Evolutionary conservation across 2,888 invertebrate genomes (phyloP), one percentile per base, ranked within the genome.

Genomic region (Cheilosia urbana): DNA sequence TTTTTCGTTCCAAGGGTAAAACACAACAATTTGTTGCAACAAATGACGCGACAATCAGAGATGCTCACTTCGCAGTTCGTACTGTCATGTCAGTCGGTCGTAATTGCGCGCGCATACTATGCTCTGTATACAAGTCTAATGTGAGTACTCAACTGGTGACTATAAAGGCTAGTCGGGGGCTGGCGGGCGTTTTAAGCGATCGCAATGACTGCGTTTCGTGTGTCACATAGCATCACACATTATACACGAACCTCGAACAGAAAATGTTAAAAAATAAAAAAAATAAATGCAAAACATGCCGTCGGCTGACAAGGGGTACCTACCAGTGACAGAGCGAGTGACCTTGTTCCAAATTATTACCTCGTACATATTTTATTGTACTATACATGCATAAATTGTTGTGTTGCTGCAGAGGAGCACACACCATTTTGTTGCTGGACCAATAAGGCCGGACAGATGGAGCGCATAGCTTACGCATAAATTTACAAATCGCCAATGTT

Each of bases 291-390:
- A 51, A 65, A 57, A 57, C 34, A 40, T 7, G 37, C 9, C 40
- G n/a, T 63, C 53, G 63, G 30, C 27, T 57, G 17, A 55, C 21
- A 63, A 55, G 68, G 83, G 69, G 79, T 69, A 79, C 63, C 58
- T n/a, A n/a, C n/a, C n/a, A n/a, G n/a, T n/a, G n/a, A n/a, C n/a
- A 69, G 78, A 85, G 53, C 84, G 49, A 60, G 55, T 81, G 81
- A 85, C 85, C 85, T 85, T 85, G 85, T 85, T 81, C 85, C 81
- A 76, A 85, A 85, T 85, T 72, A 66, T 85, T 81, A 81, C 81
- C 81, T 85, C 81, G 62, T 80, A 71, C 76, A 76, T 21, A 76
- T 71, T 71, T 79, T 65, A 77, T 81, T 77, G 72, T 81, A 49
- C 55, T 76, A 45, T 30, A 45, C 76, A 76, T 77, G 81, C 75